Evolutionary conservation across 2,797 vertebrate genomes (phyloP).

Genomic region (Propithecus perrieri): DNA sequence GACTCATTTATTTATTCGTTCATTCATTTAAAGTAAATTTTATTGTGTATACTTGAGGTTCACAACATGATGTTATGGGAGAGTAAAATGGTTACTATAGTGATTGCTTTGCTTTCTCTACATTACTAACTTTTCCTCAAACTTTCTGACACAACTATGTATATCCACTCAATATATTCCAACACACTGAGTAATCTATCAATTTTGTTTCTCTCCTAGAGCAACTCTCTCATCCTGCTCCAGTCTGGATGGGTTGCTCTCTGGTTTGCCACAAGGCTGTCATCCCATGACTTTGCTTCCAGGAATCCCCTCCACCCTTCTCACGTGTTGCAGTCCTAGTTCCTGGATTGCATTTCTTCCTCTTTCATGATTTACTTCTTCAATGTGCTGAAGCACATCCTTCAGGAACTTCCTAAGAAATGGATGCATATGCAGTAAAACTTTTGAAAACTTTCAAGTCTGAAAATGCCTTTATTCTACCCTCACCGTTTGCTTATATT

Average conservation of each 20-base stretch:
- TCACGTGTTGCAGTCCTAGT: neutral
- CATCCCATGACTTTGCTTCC: neutral
- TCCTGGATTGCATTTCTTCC: neutral
- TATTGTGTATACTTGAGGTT: neutral
- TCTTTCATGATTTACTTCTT: neutral
- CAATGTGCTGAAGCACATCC: neutral
- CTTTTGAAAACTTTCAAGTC: neutral
- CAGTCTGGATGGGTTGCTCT: neutral
- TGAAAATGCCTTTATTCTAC: neutral
- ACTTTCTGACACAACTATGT: neutral
- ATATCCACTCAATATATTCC: neutral
- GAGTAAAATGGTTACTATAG: neutral
- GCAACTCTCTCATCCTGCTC: neutral
- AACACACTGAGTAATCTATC: neutral
- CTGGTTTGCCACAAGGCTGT: no score
- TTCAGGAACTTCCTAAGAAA: neutral
- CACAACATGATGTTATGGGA: neutral
- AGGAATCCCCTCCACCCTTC: neutral
- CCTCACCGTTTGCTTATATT: neutral
- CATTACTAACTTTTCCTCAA: neutral
- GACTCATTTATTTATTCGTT: neutral
- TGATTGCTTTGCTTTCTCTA: neutral
- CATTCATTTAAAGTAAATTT: neutral
- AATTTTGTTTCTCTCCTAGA: neutral
- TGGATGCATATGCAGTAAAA: neutral